A percentile compares a stretch with the other conserved stretches of the same genome.
These are phyloP conservation scores for Polydrusus pterygomalis DNA, from an alignment of 2,888 invertebrate species.

Conservation along the genomic window DNA sequence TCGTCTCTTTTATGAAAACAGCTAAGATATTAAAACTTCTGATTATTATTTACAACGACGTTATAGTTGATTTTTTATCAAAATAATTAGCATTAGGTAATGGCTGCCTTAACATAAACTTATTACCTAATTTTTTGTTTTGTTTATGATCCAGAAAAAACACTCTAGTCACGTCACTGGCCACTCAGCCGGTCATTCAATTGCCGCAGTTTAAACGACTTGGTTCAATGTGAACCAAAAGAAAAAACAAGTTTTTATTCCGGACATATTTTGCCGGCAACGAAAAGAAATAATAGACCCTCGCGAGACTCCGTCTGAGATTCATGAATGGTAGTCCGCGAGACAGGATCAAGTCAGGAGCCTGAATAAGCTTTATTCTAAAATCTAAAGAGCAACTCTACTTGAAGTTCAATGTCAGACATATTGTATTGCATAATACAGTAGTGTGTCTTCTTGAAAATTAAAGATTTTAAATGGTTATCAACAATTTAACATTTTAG, in stretches of 20 bases:
- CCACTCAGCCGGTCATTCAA: conserved; percentile 43
- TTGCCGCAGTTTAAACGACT: conserved; percentile 33
- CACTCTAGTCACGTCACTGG: conserved; percentile 34
- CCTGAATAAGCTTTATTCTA: conserved; percentile 41
- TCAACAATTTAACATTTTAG: not conserved
- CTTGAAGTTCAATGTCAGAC: conserved; percentile 55
- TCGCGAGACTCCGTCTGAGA: conserved; percentile 44
- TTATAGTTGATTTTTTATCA: too few species aligned
- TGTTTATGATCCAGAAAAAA: not conserved
- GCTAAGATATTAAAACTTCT: too few species aligned
- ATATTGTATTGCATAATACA: conserved; percentile 14
- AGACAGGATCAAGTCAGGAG: conserved; percentile 41
- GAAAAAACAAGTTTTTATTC: conserved; percentile 43
- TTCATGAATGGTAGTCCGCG: conserved; percentile 42
- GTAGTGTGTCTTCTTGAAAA: not conserved
- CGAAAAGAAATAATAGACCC: conserved; percentile 47
- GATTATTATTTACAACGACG: too few species aligned
- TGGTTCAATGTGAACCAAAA: conserved; percentile 32
- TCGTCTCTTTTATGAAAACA: too few species aligned
- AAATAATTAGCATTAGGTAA: too few species aligned
- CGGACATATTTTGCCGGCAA: conserved; percentile 41
- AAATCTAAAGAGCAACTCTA: conserved; percentile 49
- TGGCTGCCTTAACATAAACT: too few species aligned
- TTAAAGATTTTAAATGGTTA: not conserved
- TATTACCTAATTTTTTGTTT: not conserved